A percentile compares a stretch with the other conserved stretches of the same genome.
Evolutionary conservation across 2,113 vertebrate genomes (phyloP).

Genomic region (Picathartes gymnocephalus): DNA sequence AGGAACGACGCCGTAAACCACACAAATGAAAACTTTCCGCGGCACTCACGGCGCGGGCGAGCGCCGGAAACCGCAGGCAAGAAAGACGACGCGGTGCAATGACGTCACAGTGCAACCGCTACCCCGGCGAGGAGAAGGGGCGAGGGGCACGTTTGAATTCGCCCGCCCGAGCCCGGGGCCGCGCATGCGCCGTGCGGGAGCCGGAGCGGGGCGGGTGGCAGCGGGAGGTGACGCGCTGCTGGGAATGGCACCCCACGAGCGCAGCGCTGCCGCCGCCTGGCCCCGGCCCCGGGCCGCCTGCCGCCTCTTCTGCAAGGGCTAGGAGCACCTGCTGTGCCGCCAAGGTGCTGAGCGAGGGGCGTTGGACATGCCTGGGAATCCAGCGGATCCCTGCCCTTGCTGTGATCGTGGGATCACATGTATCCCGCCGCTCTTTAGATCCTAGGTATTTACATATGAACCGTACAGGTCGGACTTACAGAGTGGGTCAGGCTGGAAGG

Average conservation of each 20-base stretch:
- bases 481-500: neutral
- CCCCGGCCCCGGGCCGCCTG: rapidly evolving
- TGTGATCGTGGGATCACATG: rapidly evolving
- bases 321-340: rapidly evolving
- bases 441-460: rapidly evolving
- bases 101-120: neutral
- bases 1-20: neutral
- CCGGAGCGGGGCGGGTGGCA: rapidly evolving
- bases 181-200: neutral
- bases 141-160: neutral
- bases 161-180: neutral
- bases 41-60: neutral
- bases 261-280: rapidly evolving
- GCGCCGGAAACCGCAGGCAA: neutral
- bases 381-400: rapidly evolving
- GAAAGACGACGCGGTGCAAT: neutral
- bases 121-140: neutral
- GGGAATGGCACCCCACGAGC: rapidly evolving
- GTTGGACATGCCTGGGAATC: neutral
- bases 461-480: too few relatives aligned
- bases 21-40: neutral
- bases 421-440: rapidly evolving
- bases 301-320: rapidly evolving
- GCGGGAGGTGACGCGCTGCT: rapidly evolving
- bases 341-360: rapidly evolving